These are phyloP conservation scores for Otus sunia DNA, from an alignment of 2,113 vertebrate genomes.

Conservation along the genomic window DNA sequence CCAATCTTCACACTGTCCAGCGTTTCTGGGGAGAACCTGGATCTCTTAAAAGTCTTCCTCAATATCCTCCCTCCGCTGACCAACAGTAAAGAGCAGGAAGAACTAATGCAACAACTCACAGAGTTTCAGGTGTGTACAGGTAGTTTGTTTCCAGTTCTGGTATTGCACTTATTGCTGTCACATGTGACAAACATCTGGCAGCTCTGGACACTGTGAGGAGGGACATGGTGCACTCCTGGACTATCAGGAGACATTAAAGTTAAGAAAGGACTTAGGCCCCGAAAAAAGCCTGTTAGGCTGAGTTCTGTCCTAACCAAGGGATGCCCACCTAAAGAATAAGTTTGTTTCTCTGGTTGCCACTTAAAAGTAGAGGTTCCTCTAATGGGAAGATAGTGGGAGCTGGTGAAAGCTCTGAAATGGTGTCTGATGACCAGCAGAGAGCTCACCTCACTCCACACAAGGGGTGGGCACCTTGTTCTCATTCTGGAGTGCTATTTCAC, in stretches of 20 bases:
- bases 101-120: constrained; percentile 96
- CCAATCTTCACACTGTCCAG: constrained; percentile 97
- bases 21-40: constrained; percentile 93
- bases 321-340: neutral
- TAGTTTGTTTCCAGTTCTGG: neutral
- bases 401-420: neutral
- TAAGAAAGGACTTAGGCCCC: neutral
- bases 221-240: neutral
- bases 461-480: neutral
- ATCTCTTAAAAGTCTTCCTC: constrained; percentile 94
- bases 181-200: neutral
- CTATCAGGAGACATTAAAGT: neutral
- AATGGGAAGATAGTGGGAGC: neutral
- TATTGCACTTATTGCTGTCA: neutral
- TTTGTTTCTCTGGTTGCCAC: neutral
- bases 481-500: neutral
- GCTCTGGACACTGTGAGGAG: neutral
- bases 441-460: neutral
- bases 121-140: constrained; percentile 88
- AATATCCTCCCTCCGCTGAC: constrained; percentile 97
- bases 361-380: neutral
- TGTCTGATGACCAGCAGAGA: neutral
- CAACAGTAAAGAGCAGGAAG: constrained; percentile 97
- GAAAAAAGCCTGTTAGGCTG: neutral
- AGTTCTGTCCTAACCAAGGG: neutral